phyloP scores from a whole-genome alignment of 2,888 invertebrate species.

The Argynnis bischoffii region DNA sequence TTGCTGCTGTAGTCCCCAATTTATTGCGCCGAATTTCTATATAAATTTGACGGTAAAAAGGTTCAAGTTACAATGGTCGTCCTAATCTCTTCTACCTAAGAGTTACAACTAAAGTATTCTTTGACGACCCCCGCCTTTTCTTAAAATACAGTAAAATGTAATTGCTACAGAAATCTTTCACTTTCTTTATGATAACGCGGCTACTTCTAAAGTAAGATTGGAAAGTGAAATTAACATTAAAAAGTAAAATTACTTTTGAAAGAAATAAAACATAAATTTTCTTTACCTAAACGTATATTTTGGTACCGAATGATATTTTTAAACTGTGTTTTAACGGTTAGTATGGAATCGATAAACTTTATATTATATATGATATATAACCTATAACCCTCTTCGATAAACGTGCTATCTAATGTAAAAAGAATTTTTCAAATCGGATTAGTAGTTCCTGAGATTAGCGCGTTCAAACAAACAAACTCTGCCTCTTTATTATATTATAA shows the following conservation, averaged over 20 bases:
- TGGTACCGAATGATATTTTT: no score
- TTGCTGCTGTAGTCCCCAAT: constrained; percentile 21
- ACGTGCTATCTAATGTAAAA: no score
- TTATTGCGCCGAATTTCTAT: constrained; percentile 17
- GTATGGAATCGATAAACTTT: no score
- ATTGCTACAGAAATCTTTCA: constrained; percentile 14
- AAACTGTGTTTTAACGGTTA: no score
- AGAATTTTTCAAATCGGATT: no score
- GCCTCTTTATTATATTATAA: no score
- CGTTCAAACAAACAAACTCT: no score
- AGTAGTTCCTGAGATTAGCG: no score
- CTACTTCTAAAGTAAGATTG: constrained; percentile 9
- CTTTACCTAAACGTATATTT: no score
- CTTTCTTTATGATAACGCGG: constrained; percentile 13
- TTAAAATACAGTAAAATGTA: constrained; percentile 44
- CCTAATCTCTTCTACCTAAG: constrained; percentile 25
- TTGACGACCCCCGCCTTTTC: constrained; percentile 48
- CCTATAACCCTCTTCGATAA: no score
- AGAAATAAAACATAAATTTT: neutral
- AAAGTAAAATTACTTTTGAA: neutral
- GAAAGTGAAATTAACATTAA: constrained; percentile 8
- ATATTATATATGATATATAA: no score
- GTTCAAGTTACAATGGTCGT: constrained; percentile 23
- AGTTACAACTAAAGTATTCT: constrained; percentile 42
- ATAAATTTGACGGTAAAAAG: constrained; percentile 12